Percentiles rank a stretch among this genome's conserved stretches.
Conservation (phyloP, 1,140 invertebrate genomes). For the Eupristina koningsbergeri region DNA sequence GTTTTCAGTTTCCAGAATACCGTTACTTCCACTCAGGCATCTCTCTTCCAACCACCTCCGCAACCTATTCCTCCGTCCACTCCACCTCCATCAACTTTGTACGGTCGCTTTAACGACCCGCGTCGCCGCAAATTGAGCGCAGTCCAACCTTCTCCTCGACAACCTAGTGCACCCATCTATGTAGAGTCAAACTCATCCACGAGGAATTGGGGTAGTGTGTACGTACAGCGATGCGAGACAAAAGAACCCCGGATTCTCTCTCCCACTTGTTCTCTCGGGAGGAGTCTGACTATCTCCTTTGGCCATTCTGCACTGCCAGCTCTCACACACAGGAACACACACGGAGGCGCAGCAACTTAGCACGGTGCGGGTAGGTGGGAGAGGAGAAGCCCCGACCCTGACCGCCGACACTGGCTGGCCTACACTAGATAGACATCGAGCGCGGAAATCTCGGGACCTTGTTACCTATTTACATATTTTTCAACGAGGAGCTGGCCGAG, state of each 20-base stretch:
- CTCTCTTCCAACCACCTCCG: no score
- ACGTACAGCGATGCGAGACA: not conserved
- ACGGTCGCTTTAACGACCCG: not conserved
- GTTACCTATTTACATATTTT: conserved; percentile 41
- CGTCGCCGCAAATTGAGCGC: not conserved
- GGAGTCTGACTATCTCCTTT: not conserved
- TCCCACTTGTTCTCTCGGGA: not conserved
- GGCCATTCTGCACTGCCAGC: not conserved
- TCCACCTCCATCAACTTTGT: no score
- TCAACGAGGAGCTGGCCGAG: not conserved
- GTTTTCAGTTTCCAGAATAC: not conserved
- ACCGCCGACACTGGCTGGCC: conserved; percentile 21
- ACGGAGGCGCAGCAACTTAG: not conserved
- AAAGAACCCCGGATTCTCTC: not conserved
- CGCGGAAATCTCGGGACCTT: conserved; percentile 17
- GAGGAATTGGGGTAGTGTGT: not conserved
- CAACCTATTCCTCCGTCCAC: no score
- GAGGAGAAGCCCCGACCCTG: conserved; percentile 44
- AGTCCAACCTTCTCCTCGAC: not conserved
- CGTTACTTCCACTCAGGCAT: not conserved
- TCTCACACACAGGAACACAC: no score
- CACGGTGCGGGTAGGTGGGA: not conserved
- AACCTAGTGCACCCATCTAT: not conserved
- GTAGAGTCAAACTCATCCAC: not conserved
- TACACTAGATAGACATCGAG: conserved; percentile 32